These are phyloP conservation scores for Pimephales promelas DNA, from an alignment of 2,113 vertebrate species.

Conservation along the genomic window DNA sequence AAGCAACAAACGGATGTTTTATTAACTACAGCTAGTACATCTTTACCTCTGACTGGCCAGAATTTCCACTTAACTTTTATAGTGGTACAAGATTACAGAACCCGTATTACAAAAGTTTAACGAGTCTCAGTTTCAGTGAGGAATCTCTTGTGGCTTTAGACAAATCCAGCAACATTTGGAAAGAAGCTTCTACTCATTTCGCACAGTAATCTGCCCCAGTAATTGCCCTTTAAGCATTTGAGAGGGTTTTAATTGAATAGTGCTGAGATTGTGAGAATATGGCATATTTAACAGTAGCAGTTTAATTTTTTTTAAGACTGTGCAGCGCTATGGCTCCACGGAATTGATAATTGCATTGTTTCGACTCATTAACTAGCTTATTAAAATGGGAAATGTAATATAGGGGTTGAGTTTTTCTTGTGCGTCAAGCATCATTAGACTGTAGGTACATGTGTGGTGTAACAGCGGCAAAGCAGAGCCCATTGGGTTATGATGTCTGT, in stretches of 20 bases:
- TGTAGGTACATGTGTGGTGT: slow-evolving; percentile 12
- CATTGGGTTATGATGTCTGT: slow-evolving; percentile 3
- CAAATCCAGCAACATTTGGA: slow-evolving; percentile 31
- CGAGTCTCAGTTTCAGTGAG: slow-evolving; percentile 49
- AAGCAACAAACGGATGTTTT: slow-evolving; percentile 62
- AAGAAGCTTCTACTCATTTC: slow-evolving; percentile 39
- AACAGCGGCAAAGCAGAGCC: background rate
- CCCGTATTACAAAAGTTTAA: slow-evolving; percentile 61
- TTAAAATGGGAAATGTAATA: slow-evolving; percentile 59
- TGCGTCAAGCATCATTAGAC: slow-evolving; percentile 36
- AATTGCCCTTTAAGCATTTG: slow-evolving; percentile 66
- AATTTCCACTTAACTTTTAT: slow-evolving; percentile 65
- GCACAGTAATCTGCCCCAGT: slow-evolving; percentile 62
- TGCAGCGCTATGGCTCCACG: slow-evolving; percentile 58
- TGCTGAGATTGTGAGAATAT: slow-evolving; percentile 63
- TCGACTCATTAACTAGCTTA: slow-evolving; percentile 70
- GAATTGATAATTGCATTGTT: slow-evolving; percentile 70
- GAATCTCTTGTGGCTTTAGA: slow-evolving; percentile 12
- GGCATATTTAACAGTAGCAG: slow-evolving; percentile 60
- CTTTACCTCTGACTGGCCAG: slow-evolving; percentile 62
- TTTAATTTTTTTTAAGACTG: slow-evolving; percentile 45
- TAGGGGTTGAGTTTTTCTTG: slow-evolving; percentile 14
- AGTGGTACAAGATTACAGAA: slow-evolving; percentile 54
- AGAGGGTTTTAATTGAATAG: slow-evolving; percentile 62
- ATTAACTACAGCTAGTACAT: slow-evolving; percentile 66